Conservation (phyloP, 2,888 invertebrate genomes). For the Drosophila atripex region DNA sequence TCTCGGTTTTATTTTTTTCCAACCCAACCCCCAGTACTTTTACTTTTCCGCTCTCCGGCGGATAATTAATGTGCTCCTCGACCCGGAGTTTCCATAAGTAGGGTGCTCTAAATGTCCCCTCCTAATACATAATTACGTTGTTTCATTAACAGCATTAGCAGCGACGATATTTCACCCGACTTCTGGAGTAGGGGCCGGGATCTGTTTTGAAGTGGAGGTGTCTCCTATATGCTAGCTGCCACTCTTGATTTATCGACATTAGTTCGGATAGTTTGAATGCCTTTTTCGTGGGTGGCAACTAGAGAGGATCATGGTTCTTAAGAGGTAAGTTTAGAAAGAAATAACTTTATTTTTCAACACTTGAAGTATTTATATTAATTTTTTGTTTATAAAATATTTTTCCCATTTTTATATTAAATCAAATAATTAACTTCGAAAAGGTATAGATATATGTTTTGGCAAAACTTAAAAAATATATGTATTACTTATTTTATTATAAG, state of each 20-base stretch:
- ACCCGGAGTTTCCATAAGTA: slow-evolving; percentile 67
- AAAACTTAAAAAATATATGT: no score
- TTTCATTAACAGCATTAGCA: slow-evolving; percentile 82
- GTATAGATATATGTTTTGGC: no score
- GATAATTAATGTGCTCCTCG: slow-evolving; percentile 79
- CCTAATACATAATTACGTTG: slow-evolving; percentile 80
- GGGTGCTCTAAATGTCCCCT: slow-evolving; percentile 61
- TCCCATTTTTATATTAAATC: no score
- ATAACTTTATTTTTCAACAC: no score
- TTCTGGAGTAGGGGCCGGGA: slow-evolving; percentile 19
- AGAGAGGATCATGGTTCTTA: slow-evolving; percentile 45
- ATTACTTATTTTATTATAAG: no score
- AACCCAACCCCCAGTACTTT: slow-evolving; percentile 27
- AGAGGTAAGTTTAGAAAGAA: not conserved
- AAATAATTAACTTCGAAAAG: no score
- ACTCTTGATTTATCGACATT: slow-evolving; percentile 79
- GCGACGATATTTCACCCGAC: slow-evolving; percentile 77
- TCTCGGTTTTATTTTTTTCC: slow-evolving; percentile 3
- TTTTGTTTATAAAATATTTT: no score
- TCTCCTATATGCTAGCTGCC: slow-evolving; percentile 15
- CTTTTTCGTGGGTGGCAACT: slow-evolving; percentile 74
- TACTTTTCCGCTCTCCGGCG: slow-evolving; percentile 45
- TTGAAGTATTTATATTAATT: no score
- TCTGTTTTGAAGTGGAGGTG: slow-evolving; percentile 62
- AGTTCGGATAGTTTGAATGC: slow-evolving; percentile 67